Base-by-base conservation (phyloP, 2,113 vertebrate species). In the Bufo bufo region DNA sequence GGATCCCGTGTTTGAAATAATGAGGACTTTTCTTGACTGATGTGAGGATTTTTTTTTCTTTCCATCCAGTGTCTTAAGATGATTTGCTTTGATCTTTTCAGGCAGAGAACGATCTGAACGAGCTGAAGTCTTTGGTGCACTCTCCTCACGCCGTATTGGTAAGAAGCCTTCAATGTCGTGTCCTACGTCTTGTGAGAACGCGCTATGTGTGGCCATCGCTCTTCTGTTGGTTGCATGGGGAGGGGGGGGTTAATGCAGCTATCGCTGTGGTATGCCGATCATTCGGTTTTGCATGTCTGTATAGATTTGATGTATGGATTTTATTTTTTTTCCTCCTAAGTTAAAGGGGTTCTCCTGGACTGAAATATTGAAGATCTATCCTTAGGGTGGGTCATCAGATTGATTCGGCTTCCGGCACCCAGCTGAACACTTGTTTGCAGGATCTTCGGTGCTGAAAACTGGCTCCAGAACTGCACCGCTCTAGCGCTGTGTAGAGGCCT, bases 71-170 rank as follows among this genome's bases (percentile, higher is more conserved):
- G 23, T 66, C 13, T 83, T 77, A 49, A 92, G 92, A 23, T 93
- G 54, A 87, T 89, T 90, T 88, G 92, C 90, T 92, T 90, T 92
- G 85, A 23, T 83, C 93, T 93, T 92, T 95, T 89, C 92, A 99
- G 98, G 98, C 98, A 92, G 98, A 99, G 94, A 99, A 97, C 93
- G 97, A 99, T 93, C 95, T 99, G 93, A 99, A 99, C 93, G 98
- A 99, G 93, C 95, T 99, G 92, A 99, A 99, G 95, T 96, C 97
- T 90, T 94, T 99, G 95, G 98, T 99, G 96, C 97, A 98, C 95
- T 99, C 97, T 94, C 97, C 97, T 90, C 96, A 97, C 93, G 97
- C 97, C 93, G 96, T 98, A 92, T 96, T 98, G 98, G 98, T 99
- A 96, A 98, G 97, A 95, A 92, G 91, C 43, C 17, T 77, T 71